phyloP scores from a whole-genome alignment of 2,113 vertebrate genomes.

The Larimichthys crocea region DNA sequence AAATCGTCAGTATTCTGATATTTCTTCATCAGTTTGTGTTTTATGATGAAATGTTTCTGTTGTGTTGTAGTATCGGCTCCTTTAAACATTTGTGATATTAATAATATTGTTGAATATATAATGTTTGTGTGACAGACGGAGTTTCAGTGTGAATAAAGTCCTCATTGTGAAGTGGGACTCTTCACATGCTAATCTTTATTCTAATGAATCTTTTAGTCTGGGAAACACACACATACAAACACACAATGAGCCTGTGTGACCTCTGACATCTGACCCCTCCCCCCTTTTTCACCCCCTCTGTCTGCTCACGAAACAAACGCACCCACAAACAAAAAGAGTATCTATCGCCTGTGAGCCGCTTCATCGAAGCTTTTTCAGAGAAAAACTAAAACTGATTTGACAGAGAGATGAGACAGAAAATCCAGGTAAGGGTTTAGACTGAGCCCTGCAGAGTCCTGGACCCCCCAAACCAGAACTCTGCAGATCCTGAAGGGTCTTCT shows the following conservation, averaged over 20 bases:
- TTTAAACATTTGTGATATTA: too few species aligned
- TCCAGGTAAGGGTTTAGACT: background rate
- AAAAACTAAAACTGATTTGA: too few species aligned
- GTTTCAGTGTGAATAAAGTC: conserved; percentile 46
- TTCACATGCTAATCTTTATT: conserved; percentile 72
- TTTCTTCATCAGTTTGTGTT: too few species aligned
- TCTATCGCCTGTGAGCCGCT: background rate
- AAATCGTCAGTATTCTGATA: too few species aligned
- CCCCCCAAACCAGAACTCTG: too few species aligned
- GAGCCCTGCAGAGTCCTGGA: background rate
- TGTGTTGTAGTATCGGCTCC: background rate
- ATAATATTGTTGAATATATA: too few species aligned
- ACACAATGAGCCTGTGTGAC: conserved; percentile 49
- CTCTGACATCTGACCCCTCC: conserved; percentile 43
- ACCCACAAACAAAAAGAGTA: background rate
- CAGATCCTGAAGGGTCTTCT: too few species aligned
- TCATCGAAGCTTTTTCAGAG: too few species aligned
- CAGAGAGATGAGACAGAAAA: too few species aligned
- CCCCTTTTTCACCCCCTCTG: conserved; percentile 1
- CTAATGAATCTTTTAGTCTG: conserved; percentile 59
- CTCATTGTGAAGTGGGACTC: conserved; percentile 62
- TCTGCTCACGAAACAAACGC: background rate
- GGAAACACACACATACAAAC: background rate
- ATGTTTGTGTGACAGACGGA: conserved; percentile 34
- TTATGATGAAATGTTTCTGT: background rate